Evolutionary conservation across 2,888 invertebrate genomes (phyloP).

Genomic region (Rhagonycha lutea): DNA sequence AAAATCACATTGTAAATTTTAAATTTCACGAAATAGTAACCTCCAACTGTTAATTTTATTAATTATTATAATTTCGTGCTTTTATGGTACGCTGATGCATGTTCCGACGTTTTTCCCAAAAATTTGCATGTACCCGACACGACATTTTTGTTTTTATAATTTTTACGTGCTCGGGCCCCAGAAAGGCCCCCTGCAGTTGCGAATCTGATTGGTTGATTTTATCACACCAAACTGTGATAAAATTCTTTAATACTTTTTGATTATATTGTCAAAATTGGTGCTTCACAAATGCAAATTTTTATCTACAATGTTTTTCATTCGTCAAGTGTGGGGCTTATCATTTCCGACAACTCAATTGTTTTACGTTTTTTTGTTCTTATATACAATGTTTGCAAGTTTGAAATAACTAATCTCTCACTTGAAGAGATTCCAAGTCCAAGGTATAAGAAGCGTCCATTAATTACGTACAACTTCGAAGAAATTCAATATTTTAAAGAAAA

Average conservation of each 20-base stretch:
- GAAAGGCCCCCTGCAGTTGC: not conserved
- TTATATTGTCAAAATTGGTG: not conserved
- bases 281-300: not conserved
- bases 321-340: not conserved
- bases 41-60: not conserved
- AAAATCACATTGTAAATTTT: not conserved
- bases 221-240: not conserved
- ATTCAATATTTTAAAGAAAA: no score
- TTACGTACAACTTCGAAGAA: no score
- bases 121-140: not conserved
- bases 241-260: not conserved
- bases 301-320: not conserved
- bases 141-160: not conserved
- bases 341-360: no score
- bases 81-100: not conserved
- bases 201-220: not conserved
- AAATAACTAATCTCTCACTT: no score
- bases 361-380: not conserved
- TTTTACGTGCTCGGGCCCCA: not conserved
- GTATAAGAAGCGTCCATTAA: no score
- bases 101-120: not conserved
- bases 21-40: not conserved
- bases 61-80: not conserved
- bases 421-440: no score
- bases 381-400: not conserved